Evolutionary conservation across 2,113 vertebrate genomes (phyloP).

Genomic region (Syrmaticus mikado): DNA sequence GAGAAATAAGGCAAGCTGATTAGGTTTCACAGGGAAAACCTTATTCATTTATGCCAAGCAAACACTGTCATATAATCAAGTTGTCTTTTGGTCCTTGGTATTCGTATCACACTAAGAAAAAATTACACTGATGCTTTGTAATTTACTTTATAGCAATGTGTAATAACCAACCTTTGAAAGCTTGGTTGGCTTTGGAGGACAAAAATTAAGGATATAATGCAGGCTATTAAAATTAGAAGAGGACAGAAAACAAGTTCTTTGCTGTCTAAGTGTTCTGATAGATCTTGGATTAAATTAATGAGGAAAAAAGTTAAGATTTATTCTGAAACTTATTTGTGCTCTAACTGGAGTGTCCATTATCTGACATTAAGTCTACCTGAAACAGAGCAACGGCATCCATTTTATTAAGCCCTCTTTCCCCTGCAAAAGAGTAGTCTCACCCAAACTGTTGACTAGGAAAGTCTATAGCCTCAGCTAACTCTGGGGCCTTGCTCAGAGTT

Average conservation of each 20-base stretch:
- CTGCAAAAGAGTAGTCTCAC: not conserved
- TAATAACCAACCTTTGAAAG: not conserved
- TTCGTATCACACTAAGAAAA: not conserved
- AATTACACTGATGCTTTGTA: not conserved
- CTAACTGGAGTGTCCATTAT: not conserved
- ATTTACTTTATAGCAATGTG: not conserved
- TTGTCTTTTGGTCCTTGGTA: not conserved
- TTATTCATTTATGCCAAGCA: not conserved
- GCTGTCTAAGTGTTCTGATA: not conserved
- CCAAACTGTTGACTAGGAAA: not conserved
- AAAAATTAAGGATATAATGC: not conserved
- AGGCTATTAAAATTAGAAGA: not conserved
- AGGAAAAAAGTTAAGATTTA: not conserved
- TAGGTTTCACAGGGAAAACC: not conserved
- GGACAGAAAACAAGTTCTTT: not conserved
- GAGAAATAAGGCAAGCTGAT: not conserved
- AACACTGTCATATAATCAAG: not conserved
- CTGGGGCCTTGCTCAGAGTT: not conserved
- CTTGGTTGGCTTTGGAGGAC: not conserved
- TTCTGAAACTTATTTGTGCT: not conserved
- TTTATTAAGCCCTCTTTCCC: not conserved
- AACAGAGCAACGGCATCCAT: accelerated
- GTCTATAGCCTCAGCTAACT: not conserved
- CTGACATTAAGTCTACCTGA: not conserved
- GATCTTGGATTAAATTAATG: not conserved